These are phyloP conservation scores for Garra rufa DNA, from an alignment of 2,113 vertebrate genomes.

Conservation along the genomic window DNA sequence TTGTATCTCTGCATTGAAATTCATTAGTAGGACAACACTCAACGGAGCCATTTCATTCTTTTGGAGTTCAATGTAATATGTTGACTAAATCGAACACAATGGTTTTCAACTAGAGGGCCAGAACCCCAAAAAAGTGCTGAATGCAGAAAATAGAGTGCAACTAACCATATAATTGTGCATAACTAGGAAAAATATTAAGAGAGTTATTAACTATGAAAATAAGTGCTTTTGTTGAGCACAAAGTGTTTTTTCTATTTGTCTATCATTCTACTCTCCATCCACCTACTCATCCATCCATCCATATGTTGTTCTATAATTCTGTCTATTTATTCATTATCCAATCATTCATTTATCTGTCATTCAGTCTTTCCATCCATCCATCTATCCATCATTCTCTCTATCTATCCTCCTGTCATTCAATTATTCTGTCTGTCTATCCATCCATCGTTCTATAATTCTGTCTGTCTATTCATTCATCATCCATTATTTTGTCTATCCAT, in stretches of 20 bases:
- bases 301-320: background rate
- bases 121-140: background rate
- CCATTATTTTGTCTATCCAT: background rate
- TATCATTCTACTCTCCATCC: background rate
- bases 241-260: background rate
- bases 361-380: background rate
- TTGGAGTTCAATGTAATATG: background rate
- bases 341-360: background rate
- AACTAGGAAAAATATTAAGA: background rate
- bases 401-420: too few species aligned
- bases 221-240: too few species aligned
- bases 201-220: too few species aligned
- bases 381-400: too few species aligned
- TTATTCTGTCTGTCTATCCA: background rate
- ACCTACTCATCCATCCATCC: too few species aligned
- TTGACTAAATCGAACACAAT: background rate
- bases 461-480: background rate
- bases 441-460: background rate
- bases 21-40: background rate
- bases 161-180: background rate
- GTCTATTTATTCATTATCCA: background rate
- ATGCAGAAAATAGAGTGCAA: background rate
- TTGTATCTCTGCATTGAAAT: background rate
- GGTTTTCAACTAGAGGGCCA: background rate
- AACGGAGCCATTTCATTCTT: background rate